Conservation (phyloP, 2,113 vertebrate genomes). For the Bubo scandiacus region DNA sequence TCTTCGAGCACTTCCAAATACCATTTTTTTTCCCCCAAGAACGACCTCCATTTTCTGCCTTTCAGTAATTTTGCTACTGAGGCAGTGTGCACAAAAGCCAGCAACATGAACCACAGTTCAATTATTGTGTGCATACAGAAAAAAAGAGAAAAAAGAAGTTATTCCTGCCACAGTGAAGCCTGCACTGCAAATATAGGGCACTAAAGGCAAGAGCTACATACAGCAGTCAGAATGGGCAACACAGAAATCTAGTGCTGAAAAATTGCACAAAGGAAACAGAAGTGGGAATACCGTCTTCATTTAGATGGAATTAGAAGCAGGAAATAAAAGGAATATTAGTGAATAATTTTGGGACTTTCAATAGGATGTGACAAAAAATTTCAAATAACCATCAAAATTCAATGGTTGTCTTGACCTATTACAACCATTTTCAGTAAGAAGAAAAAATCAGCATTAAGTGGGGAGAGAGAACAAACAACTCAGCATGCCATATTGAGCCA, state of each 20-base stretch:
- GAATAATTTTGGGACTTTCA: neutral
- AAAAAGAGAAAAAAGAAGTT: neutral
- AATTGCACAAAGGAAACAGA: neutral
- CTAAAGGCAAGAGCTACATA: neutral
- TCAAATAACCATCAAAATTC: neutral
- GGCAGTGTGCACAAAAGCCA: neutral
- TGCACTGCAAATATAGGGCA: neutral
- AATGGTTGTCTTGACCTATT: neutral
- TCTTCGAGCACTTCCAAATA: neutral
- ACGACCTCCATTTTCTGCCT: neutral
- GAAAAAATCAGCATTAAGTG: neutral
- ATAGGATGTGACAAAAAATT: neutral
- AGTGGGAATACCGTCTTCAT: neutral
- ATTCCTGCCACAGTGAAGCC: neutral
- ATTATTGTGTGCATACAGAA: neutral
- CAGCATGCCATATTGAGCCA: neutral
- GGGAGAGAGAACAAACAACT: neutral
- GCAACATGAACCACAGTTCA: neutral
- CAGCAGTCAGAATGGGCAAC: neutral
- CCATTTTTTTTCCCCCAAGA: neutral
- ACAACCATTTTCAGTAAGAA: neutral
- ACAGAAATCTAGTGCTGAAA: neutral
- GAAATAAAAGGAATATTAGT: neutral
- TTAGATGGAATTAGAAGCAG: neutral
- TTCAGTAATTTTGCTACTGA: neutral